Evolutionary conservation across 2,797 vertebrate genomes (phyloP).

Genomic region (Lophotriccus pileatus): DNA sequence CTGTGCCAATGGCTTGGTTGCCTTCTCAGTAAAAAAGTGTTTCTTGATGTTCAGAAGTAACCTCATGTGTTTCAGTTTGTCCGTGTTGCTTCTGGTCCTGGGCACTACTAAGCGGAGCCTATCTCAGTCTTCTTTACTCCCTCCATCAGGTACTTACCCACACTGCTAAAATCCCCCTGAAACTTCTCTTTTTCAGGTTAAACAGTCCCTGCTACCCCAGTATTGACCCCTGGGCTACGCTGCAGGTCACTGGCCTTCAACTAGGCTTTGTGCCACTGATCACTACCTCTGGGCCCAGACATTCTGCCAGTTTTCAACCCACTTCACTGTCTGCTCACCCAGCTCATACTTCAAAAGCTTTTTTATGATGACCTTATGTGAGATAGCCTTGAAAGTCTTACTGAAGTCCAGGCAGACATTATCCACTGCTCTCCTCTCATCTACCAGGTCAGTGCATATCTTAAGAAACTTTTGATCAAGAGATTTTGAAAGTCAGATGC

Average conservation of each 20-base stretch:
- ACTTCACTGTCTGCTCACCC: neutral
- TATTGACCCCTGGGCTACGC: neutral
- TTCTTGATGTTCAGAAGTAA: neutral
- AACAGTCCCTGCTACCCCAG: neutral
- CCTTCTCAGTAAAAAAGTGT: neutral
- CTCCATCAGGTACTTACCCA: neutral
- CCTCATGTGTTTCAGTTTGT: neutral
- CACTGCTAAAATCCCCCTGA: neutral
- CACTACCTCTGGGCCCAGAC: neutral
- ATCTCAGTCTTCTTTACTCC: neutral
- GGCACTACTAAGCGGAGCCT: neutral
- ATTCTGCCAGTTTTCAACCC: neutral
- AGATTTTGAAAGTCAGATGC: neutral
- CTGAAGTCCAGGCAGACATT: neutral
- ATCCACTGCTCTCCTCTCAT: neutral
- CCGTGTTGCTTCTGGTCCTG: neutral
- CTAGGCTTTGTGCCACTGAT: neutral
- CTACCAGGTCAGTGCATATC: neutral
- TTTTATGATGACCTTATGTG: neutral
- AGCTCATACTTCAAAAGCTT: neutral
- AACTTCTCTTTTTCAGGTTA: neutral
- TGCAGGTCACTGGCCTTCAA: neutral
- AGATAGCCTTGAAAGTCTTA: neutral
- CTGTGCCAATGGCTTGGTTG: neutral
- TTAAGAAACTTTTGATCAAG: neutral